Evolutionary conservation across 2,888 invertebrate species (phyloP), one percentile per base, ranked within the genome.

Genomic region (Branchellion lobata): DNA sequence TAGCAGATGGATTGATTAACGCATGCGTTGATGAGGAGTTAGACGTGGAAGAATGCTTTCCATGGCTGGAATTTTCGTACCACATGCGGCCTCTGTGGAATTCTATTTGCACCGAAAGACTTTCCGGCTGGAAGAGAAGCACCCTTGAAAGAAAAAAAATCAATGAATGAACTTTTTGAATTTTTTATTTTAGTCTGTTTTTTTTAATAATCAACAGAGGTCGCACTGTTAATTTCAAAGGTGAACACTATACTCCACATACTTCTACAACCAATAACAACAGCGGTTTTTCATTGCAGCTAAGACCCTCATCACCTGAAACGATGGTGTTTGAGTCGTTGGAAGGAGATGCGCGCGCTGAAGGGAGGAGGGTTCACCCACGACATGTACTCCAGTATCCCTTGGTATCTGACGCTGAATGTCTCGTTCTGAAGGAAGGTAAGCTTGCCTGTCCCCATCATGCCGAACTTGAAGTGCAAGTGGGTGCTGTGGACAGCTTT

Each of bases 261-360:
- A n/a, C n/a, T n/a, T n/a, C n/a, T n/a, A n/a, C n/a, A n/a, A n/a
- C n/a, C n/a, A n/a, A n/a, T n/a, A n/a, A n/a, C n/a, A n/a, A n/a
- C n/a, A n/a, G n/a, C n/a, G n/a, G n/a, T n/a, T n/a, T n/a, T n/a
- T n/a, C n/a, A n/a, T n/a, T n/a, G n/a, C n/a, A n/a, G n/a, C n/a
- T n/a, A n/a, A n/a, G n/a, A n/a, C n/a, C n/a, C n/a, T n/a, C n/a
- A n/a, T n/a, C n/a, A 57, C 61, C 61, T 57, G 61, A 14, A 57
- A 18, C 24, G 61, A n/a, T 18, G 3, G 8, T 24, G 21, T n/a
- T 57, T 57, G 24, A 57, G 5, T 8, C 21, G 21, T n/a, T 18
- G 24, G 61, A 57, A 57, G 24, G 61, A 57, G 61, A 57, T 57
- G 24, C 61, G 61, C 3, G 61, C 21, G 24, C 61, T 57, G 61